Conservation (phyloP, 2,888 invertebrate genomes). For the Eurytoma adleriae region DNA sequence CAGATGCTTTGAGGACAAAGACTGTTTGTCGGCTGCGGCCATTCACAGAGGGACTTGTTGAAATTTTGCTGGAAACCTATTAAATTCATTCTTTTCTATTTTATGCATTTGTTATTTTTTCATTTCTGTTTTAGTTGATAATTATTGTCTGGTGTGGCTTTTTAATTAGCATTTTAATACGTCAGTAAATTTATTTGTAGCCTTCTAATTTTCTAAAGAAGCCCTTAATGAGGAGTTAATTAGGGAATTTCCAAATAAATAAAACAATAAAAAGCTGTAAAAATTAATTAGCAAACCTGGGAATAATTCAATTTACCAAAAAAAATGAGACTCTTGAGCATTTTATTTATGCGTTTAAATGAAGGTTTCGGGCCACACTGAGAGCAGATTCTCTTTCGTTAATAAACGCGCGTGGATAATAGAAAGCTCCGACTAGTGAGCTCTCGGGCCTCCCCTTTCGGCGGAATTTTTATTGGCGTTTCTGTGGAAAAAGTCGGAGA, state of each 20-base stretch:
- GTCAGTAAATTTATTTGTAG: too few species aligned
- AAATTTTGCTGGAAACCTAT: too few species aligned
- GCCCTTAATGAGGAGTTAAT: conserved; percentile 4
- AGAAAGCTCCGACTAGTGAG: conserved; percentile 22
- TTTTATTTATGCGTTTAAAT: neutral
- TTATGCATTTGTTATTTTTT: too few species aligned
- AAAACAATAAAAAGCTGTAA: too few species aligned
- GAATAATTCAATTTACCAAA: too few species aligned
- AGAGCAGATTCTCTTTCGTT: neutral
- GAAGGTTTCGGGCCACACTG: neutral
- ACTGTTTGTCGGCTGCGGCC: neutral
- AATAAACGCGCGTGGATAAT: conserved; percentile 24
- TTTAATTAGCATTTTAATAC: too few species aligned
- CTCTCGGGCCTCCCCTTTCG: conserved; percentile 19
- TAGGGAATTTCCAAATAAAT: neutral
- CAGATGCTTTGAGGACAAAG: conserved; percentile 4
- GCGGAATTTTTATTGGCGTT: conserved; percentile 48
- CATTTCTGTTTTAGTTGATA: too few species aligned
- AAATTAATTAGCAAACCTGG: too few species aligned
- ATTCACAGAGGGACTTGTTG: neutral
- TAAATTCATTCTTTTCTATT: too few species aligned
- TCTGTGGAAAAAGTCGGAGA: conserved; percentile 32
- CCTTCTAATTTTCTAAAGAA: neutral
- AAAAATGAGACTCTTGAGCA: neutral
- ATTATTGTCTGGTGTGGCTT: too few species aligned